A percentile compares a stretch with the other conserved stretches of the same genome.
These are phyloP conservation scores for Liasis olivaceus DNA, from an alignment of 2,797 vertebrate species.

Conservation along the genomic window DNA sequence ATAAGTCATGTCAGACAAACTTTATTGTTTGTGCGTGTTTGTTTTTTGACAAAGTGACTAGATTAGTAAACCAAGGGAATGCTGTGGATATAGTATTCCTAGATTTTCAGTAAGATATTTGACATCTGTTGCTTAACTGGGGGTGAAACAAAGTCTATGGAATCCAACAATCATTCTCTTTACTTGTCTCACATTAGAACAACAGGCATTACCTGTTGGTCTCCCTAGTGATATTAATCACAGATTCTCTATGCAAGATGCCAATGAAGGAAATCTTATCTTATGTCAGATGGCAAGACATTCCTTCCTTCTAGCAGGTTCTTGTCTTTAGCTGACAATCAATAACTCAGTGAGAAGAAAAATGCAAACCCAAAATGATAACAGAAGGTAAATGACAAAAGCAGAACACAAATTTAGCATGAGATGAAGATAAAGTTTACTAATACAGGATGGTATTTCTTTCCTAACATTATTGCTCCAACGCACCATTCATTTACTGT, in stretches of 20 bases:
- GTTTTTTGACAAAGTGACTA: too few species aligned
- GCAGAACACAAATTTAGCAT: background rate
- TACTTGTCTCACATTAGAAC: too few species aligned
- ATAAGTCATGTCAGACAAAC: too few species aligned
- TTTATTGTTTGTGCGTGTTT: too few species aligned
- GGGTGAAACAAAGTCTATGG: too few species aligned
- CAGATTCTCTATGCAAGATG: background rate
- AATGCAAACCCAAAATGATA: background rate
- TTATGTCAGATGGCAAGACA: background rate
- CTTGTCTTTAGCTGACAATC: background rate
- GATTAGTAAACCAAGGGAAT: too few species aligned
- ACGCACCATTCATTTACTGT: background rate
- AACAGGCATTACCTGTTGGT: background rate
- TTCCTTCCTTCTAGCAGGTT: fast-evolving
- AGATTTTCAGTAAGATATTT: too few species aligned
- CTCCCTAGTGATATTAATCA: background rate
- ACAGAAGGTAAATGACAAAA: background rate
- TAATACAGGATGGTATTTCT: background rate
- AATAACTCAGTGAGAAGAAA: background rate
- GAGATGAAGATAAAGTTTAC: background rate
- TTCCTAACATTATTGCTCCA: background rate
- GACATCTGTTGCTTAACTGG: too few species aligned
- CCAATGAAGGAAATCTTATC: background rate
- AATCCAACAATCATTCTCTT: too few species aligned
- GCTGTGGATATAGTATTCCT: too few species aligned